A percentile compares a stretch with the other conserved stretches of the same genome.
Evolutionary conservation across 1,140 invertebrate genomes (phyloP).

Genomic region (Delia radicum): DNA sequence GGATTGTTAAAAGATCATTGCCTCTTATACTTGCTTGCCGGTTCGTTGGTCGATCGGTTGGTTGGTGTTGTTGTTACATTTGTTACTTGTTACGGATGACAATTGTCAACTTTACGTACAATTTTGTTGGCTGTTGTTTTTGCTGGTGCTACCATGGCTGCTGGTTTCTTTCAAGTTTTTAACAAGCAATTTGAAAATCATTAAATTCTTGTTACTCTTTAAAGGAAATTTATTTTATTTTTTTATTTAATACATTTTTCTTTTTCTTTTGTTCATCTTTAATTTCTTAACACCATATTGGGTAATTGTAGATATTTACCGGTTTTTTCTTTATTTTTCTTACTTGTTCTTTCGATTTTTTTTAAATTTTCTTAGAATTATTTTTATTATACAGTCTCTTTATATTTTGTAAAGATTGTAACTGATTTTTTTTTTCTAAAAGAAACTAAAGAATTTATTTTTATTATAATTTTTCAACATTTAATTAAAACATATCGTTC

Average conservation of each 20-base stretch:
- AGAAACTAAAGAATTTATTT: too few relatives aligned
- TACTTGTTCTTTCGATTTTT: background rate
- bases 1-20: background rate
- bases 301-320: background rate
- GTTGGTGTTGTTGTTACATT: background rate
- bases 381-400: background rate
- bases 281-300: background rate
- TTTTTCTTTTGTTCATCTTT: background rate
- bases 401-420: background rate
- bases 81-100: background rate
- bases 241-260: background rate
- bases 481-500: too few relatives aligned
- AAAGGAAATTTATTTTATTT: slow-evolving; percentile 9
- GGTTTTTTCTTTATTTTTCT: background rate
- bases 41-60: too few relatives aligned
- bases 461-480: too few relatives aligned
- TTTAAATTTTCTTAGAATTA: background rate
- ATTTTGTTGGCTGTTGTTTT: slow-evolving; percentile 7
- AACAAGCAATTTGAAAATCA: background rate
- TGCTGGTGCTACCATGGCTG: background rate
- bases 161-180: background rate
- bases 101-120: background rate
- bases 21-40: too few relatives aligned
- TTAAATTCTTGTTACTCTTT: background rate
- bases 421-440: too few relatives aligned